Evolutionary conservation across 2,113 vertebrate species (phyloP).

Genomic region (Aegithalos caudatus): DNA sequence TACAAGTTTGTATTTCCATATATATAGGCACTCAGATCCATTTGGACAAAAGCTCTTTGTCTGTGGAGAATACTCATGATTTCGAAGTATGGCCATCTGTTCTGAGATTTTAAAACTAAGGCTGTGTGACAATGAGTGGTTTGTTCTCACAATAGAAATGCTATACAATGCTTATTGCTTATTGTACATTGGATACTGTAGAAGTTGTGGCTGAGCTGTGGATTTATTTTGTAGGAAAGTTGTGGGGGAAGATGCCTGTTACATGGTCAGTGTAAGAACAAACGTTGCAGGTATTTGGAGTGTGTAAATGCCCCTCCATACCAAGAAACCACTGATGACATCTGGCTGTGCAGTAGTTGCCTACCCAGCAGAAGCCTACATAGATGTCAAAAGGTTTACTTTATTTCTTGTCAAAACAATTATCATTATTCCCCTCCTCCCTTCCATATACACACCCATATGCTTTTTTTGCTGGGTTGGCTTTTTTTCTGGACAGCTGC

Average conservation of each 20-base stretch:
- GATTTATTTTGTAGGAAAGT: background rate
- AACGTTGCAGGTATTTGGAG: background rate
- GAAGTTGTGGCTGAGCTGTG: background rate
- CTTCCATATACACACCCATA: background rate
- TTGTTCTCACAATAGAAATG: background rate
- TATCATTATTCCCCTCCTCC: background rate
- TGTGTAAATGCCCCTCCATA: background rate
- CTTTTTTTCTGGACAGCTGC: background rate
- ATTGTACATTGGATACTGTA: background rate
- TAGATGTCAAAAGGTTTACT: background rate
- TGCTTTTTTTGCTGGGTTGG: background rate
- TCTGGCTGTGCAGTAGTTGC: background rate
- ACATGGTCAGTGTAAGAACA: background rate
- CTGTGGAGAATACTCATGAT: slow-evolving; percentile 44
- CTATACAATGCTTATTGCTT: background rate
- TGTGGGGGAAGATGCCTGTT: background rate
- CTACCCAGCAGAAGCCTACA: background rate
- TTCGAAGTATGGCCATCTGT: slow-evolving; percentile 43
- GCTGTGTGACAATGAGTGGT: background rate
- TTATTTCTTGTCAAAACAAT: background rate
- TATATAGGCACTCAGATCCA: slow-evolving; percentile 42
- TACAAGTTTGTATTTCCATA: slow-evolving; percentile 42
- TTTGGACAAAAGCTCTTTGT: slow-evolving; percentile 53
- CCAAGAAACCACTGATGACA: background rate
- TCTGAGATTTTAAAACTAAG: slow-evolving; percentile 34